Evolutionary conservation across 2,888 invertebrate genomes (phyloP).

Genomic region (Podabrus alpinus): DNA sequence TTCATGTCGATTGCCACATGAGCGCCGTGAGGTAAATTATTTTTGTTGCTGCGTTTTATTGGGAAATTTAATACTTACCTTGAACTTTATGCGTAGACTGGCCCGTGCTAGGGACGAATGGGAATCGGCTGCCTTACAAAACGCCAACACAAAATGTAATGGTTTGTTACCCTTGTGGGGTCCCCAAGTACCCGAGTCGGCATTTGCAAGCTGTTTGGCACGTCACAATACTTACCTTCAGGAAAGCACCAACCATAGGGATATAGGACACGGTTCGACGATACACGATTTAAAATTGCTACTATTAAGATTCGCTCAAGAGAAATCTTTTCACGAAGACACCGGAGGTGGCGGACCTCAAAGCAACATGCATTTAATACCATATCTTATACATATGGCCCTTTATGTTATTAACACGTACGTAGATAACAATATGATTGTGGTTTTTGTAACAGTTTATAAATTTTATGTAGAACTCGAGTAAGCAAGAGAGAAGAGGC

Average conservation of each 20-base stretch:
- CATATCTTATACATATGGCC: slow-evolving; percentile 92
- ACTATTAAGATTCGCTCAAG: slow-evolving; percentile 86
- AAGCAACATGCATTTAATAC: slow-evolving; percentile 95
- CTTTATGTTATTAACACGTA: slow-evolving; percentile 91
- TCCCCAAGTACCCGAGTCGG: slow-evolving; percentile 89
- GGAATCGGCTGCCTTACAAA: slow-evolving; percentile 97
- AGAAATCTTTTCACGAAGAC: slow-evolving; percentile 96
- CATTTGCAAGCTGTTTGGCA: slow-evolving; percentile 91
- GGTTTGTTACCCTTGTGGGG: slow-evolving; percentile 96
- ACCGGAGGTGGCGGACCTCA: slow-evolving; percentile 96
- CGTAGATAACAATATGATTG: slow-evolving; percentile 49
- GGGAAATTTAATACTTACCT: neutral
- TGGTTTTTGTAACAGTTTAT: neutral
- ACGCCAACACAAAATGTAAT: slow-evolving; percentile 97
- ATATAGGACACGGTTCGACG: slow-evolving; percentile 79
- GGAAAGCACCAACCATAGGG: slow-evolving; percentile 73
- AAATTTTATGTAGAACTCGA: slow-evolving; percentile 62
- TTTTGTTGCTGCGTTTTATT: neutral
- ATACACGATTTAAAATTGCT: slow-evolving; percentile 92
- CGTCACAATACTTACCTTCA: slow-evolving; percentile 86
- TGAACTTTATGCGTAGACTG: slow-evolving; percentile 35
- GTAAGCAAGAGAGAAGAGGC: slow-evolving; percentile 79
- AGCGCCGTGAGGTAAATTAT: slow-evolving; percentile 81
- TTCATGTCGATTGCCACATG: slow-evolving; percentile 98
- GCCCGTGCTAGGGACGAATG: slow-evolving; percentile 82